Base-by-base conservation (phyloP, 2,113 vertebrate genomes). In the Ptilorrhoa leucosticta region DNA sequence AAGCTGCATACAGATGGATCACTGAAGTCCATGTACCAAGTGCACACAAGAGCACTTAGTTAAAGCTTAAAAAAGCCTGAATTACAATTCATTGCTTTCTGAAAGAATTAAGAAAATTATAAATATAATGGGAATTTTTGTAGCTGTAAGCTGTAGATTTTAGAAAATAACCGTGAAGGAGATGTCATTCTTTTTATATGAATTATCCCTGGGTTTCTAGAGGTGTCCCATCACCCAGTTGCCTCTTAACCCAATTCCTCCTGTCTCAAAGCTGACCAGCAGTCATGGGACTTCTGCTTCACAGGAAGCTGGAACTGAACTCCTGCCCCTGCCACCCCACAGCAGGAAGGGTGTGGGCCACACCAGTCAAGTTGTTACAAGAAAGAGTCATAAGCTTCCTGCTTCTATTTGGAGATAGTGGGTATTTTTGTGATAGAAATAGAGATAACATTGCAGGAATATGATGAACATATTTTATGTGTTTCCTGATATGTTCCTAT, bases 321-420 rank as follows among this genome's bases (percentile, higher is more conserved):
- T 88, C 33, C 87, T 56, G 54, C 45, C 57, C 31, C 75, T 83
- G 45, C 68, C 50, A 44, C 61, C 79, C 44, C 2, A 2, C 44
- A 27, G 66, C 50, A 31, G 90, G 53, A 91, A 95, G 94, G 89
- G 75, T 40, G 82, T 73, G 82, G 64, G 56, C 75, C 42, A 26
- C 58, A 30, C 40, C 51, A 35, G 69, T 66, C 65, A 71, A 69
- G 87, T 47, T 80, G 50, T 88, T 94, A 57, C 35, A 53, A 85
- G 84, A 92, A 70, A 40, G 68, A 93, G 65, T 51, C 70, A 35
- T 88, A 53, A 88, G 86, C 71, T 94, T 96, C 94, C 93, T 96
- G 92, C 90, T 90, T 88, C 85, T 58, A 2, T 61, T 66, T 90
- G 64, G 85, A 94, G 83, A 89, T 64, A 90, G 44, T 1, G 21